These are phyloP conservation scores for Ichneumoninae sp. DNA, from an alignment of 2,888 invertebrate genomes.

Conservation along the genomic window DNA sequence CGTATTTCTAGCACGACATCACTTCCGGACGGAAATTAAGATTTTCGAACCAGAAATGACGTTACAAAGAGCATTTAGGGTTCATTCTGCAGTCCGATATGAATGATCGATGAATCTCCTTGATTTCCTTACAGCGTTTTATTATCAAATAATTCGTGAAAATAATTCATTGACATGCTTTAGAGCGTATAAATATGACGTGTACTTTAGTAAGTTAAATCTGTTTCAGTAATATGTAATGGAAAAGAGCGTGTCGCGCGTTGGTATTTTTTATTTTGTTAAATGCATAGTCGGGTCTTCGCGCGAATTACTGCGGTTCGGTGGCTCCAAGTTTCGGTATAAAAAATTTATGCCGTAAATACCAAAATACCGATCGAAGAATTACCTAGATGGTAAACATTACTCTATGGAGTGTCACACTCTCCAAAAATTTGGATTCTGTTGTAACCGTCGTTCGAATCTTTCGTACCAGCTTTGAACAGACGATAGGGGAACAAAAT, in stretches of 20 bases:
- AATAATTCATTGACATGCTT: slow-evolving; percentile 25
- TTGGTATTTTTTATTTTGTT: not conserved
- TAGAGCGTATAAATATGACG: slow-evolving; percentile 37
- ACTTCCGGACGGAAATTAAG: not conserved
- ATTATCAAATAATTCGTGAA: not conserved
- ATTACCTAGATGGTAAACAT: not conserved
- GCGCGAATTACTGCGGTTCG: not conserved
- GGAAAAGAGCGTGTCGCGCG: slow-evolving; percentile 1
- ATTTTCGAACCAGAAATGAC: not conserved
- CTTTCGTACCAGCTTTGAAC: slow-evolving; percentile 97
- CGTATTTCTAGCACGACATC: too few species aligned
- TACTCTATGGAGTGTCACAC: slow-evolving; percentile 73
- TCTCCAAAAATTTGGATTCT: slow-evolving; percentile 98
- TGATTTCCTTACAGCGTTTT: not conserved
- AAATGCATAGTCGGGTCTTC: slow-evolving; percentile 42
- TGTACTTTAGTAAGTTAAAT: not conserved
- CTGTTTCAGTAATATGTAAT: slow-evolving; percentile 7
- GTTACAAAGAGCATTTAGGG: not conserved
- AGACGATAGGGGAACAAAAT: slow-evolving; percentile 94
- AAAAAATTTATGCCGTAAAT: not conserved
- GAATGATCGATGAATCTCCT: not conserved
- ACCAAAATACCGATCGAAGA: not conserved
- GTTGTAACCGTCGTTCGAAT: slow-evolving; percentile 94
- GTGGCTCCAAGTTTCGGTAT: not conserved
- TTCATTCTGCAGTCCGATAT: not conserved